Percentiles rank a stretch among this genome's conserved stretches.
phyloP scores from a whole-genome alignment of 2,797 vertebrate genomes.

The Eleutherodactylus coqui region DNA sequence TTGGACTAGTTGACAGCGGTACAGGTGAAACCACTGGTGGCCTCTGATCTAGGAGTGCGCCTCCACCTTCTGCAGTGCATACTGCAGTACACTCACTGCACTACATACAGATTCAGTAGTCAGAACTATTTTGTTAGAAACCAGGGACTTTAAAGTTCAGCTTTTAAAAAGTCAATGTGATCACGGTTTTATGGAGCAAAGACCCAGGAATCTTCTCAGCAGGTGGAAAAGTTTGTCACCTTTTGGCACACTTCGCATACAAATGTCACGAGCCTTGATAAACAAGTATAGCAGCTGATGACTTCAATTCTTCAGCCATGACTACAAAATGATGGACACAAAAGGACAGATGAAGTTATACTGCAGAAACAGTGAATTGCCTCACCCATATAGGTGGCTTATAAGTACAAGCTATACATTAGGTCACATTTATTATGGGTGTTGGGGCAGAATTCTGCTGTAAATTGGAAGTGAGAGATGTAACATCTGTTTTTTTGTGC shows the following conservation, averaged over 20 bases:
- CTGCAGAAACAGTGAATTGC: background rate
- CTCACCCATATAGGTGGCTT: background rate
- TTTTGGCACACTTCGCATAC: slow-evolving; percentile 62
- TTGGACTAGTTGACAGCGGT: no score
- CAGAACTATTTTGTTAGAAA: slow-evolving; percentile 1
- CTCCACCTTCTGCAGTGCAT: no score
- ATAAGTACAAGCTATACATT: background rate
- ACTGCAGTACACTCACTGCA: no score
- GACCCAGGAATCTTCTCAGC: slow-evolving; percentile 27
- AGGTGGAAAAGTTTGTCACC: slow-evolving; percentile 60
- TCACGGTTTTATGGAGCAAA: slow-evolving; percentile 39
- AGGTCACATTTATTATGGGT: no score
- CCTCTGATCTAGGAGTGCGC: no score
- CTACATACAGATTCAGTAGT: no score
- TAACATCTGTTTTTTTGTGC: no score
- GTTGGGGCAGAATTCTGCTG: no score
- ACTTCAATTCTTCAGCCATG: slow-evolving; percentile 2
- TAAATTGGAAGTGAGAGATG: no score
- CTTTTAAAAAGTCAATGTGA: slow-evolving; percentile 48
- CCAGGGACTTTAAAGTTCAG: slow-evolving; percentile 2
- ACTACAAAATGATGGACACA: background rate
- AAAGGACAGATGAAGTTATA: background rate
- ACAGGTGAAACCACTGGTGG: no score
- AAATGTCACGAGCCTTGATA: slow-evolving; percentile 50
- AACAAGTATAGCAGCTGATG: slow-evolving; percentile 54